These are phyloP conservation scores for Anguilla rostrata DNA, from an alignment of 2,113 vertebrate genomes.

Conservation along the genomic window DNA sequence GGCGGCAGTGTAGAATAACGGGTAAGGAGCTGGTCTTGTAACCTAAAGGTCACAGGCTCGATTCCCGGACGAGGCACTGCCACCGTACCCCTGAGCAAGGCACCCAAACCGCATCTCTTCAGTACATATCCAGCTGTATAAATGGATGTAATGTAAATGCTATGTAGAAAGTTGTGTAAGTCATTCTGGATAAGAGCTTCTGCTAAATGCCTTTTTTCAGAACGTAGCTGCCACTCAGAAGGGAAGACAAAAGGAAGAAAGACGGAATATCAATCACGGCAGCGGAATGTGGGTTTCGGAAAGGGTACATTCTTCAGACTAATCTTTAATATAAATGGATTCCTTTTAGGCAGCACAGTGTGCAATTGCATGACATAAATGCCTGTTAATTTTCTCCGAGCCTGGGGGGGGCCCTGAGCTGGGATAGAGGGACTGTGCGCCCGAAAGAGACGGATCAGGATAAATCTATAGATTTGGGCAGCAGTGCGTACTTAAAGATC, in stretches of 20 bases:
- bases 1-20: no score
- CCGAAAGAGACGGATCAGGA: neutral
- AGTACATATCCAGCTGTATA: no score
- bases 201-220: neutral
- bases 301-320: neutral
- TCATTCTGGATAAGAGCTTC: no score
- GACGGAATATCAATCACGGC: neutral
- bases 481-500: neutral
- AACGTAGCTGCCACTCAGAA: neutral
- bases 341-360: neutral
- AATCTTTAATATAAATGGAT: neutral
- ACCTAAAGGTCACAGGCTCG: no score
- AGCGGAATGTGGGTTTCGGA: neutral
- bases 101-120: no score
- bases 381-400: neutral
- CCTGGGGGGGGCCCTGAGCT: neutral
- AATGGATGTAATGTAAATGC: no score
- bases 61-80: no score
- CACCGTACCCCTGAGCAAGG: no score
- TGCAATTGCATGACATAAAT: slow-evolving; percentile 1
- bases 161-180: no score
- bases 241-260: neutral
- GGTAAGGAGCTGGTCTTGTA: no score
- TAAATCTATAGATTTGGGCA: slow-evolving; percentile 5
- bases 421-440: neutral